Conservation (phyloP, 2,113 vertebrate genomes). For the Microcebus jonahi region DNA sequence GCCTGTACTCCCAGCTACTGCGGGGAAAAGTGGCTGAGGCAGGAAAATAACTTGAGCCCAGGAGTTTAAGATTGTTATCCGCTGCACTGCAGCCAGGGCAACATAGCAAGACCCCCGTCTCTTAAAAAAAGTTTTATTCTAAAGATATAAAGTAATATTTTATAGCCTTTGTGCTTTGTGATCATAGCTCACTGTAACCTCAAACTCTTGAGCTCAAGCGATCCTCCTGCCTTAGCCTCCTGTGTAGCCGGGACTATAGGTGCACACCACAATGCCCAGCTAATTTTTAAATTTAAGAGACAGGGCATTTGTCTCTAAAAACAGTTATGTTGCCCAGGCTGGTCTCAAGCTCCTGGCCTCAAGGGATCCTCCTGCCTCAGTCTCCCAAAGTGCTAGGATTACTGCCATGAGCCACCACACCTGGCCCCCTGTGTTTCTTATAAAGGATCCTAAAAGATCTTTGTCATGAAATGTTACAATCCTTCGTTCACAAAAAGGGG, state of each 20-base stretch:
- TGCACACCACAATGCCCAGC: too few relatives aligned
- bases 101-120: neutral
- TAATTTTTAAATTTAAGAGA: too few relatives aligned
- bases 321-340: too few relatives aligned
- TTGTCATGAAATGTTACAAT: constrained; percentile 23
- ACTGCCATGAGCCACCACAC: too few relatives aligned
- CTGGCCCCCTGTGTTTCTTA: neutral
- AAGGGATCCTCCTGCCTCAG: too few relatives aligned
- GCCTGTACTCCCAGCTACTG: neutral
- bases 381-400: too few relatives aligned
- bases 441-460: constrained; percentile 1
- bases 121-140: constrained; percentile 14
- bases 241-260: too few relatives aligned
- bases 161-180: neutral
- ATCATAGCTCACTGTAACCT: too few relatives aligned
- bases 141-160: constrained; percentile 16
- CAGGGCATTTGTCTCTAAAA: too few relatives aligned
- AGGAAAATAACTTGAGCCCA: neutral
- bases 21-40: neutral
- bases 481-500: neutral
- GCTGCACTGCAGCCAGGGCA: neutral
- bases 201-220: too few relatives aligned
- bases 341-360: too few relatives aligned
- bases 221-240: too few relatives aligned
- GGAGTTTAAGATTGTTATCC: neutral